These are phyloP conservation scores for Mystacornis crossleyi DNA, from an alignment of 2,113 vertebrate species.

Conservation along the genomic window DNA sequence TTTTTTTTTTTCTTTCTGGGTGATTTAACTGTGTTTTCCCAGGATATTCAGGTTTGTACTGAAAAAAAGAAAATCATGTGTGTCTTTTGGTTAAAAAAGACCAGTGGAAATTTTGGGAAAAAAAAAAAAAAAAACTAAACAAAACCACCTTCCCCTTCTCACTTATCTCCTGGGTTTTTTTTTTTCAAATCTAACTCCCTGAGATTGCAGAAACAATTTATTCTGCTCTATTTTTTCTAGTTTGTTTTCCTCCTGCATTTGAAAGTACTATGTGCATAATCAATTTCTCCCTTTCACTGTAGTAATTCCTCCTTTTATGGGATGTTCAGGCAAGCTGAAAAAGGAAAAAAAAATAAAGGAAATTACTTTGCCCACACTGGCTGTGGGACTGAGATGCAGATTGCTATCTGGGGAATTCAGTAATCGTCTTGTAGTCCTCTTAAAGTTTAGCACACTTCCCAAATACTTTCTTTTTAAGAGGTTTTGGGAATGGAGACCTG, in stretches of 20 bases:
- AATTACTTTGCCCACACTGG: not conserved
- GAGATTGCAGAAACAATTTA: slow-evolving; percentile 24
- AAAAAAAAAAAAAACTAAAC: not conserved
- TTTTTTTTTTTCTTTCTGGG: not conserved
- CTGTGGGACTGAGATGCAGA: not conserved
- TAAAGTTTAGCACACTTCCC: not conserved
- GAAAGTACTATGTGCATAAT: slow-evolving; percentile 34
- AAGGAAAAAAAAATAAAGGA: not conserved
- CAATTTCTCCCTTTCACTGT: slow-evolving; percentile 32
- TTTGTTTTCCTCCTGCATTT: slow-evolving; percentile 25
- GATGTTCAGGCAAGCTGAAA: not conserved
- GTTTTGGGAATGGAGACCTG: not conserved
- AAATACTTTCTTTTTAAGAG: not conserved
- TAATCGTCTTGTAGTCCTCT: not conserved
- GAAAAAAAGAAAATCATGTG: not conserved
- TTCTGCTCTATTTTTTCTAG: slow-evolving; percentile 33
- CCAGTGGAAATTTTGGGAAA: not conserved
- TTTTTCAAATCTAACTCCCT: not conserved
- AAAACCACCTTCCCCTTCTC: not conserved
- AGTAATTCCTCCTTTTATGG: slow-evolving; percentile 54
- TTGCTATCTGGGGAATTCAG: not conserved
- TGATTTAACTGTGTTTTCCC: not conserved
- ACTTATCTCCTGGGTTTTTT: not conserved
- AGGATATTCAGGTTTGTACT: not conserved
- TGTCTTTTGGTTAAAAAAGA: not conserved